phyloP scores from a whole-genome alignment of 1,140 invertebrate genomes.

The Heliconius hermathena region DNA sequence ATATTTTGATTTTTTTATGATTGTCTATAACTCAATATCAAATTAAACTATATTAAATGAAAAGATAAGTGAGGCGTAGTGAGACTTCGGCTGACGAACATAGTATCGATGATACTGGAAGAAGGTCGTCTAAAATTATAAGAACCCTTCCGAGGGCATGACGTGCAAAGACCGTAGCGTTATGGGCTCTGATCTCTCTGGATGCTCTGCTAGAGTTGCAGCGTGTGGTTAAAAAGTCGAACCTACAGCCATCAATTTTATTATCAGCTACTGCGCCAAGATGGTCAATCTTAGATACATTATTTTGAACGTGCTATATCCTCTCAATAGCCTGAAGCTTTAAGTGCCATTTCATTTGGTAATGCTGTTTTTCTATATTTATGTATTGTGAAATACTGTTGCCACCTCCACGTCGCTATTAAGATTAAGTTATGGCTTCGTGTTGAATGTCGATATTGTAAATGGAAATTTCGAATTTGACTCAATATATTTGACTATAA shows the following conservation, averaged over 20 bases:
- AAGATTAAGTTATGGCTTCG: conserved; percentile 18
- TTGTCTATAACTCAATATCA: background rate
- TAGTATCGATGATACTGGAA: no score
- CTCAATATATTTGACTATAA: background rate
- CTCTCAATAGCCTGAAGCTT: conserved; percentile 21
- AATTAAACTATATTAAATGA: no score
- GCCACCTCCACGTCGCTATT: conserved; percentile 6
- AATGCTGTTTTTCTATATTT: conserved; percentile 27
- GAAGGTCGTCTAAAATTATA: no score
- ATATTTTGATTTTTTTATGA: background rate
- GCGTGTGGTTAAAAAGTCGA: background rate
- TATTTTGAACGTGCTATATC: background rate
- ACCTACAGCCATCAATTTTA: background rate
- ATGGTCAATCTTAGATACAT: background rate
- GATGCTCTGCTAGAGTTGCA: no score
- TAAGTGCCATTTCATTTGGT: conserved; percentile 20
- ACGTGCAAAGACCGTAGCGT: no score
- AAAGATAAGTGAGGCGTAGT: no score
- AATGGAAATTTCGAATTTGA: background rate
- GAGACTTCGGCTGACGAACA: no score
- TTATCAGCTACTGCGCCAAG: background rate
- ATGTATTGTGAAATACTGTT: conserved; percentile 21
- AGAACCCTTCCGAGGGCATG: no score
- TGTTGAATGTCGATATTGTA: conserved; percentile 2
- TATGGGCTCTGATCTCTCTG: no score